These are phyloP conservation scores for Asobara japonica DNA, from an alignment of 1,140 invertebrate species.

Conservation along the genomic window DNA sequence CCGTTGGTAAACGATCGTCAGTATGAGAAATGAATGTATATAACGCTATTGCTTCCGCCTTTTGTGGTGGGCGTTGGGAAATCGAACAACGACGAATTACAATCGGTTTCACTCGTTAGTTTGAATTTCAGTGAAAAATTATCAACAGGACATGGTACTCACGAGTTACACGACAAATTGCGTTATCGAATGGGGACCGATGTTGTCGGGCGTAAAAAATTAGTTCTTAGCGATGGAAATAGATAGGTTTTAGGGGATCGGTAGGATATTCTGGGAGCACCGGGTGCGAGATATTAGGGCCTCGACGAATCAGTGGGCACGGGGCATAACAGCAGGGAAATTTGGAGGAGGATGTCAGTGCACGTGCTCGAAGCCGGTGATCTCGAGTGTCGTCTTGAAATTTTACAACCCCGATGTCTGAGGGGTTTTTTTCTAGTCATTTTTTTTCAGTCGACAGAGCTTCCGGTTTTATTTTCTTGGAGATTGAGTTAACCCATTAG, in stretches of 20 bases:
- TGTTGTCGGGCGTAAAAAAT: not conserved
- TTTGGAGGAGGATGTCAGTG: not conserved
- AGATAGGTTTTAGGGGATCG: not conserved
- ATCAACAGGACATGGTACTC: not conserved
- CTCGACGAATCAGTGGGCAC: not conserved
- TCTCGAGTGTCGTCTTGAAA: conserved; percentile 15
- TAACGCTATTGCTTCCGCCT: too few species aligned
- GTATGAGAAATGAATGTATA: too few species aligned
- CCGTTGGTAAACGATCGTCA: too few species aligned
- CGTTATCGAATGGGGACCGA: not conserved
- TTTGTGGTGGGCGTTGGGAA: too few species aligned
- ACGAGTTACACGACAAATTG: not conserved
- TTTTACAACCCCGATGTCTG: not conserved
- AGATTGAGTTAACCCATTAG: conserved; percentile 1
- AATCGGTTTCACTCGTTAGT: too few species aligned
- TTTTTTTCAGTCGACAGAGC: not conserved
- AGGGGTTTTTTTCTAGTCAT: not conserved
- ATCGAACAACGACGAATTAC: too few species aligned
- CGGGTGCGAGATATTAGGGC: conserved; percentile 7
- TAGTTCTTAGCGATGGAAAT: not conserved
- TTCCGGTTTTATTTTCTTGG: conserved; percentile 31
- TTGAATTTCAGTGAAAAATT: too few species aligned
- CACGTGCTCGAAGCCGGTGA: conserved; percentile 26
- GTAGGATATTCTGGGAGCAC: not conserved
- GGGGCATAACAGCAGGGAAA: not conserved